Base-by-base conservation (phyloP, 2,113 vertebrate genomes). In the Nothobranchius furzeri region DNA sequence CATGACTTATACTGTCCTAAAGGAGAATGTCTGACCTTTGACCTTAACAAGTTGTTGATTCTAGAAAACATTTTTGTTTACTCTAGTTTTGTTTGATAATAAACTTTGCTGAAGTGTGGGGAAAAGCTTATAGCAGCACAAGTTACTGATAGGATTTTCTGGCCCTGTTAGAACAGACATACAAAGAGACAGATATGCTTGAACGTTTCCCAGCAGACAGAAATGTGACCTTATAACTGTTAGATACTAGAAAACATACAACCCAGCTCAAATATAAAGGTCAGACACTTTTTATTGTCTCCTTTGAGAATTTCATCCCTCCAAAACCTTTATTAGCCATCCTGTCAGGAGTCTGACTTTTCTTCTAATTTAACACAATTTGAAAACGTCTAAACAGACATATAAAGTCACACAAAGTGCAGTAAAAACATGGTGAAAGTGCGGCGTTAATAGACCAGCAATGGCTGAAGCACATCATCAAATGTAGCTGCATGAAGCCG, bases 321-420 rank as follows among this genome's bases (percentile, higher is more conserved):
- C 49, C 4, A 15, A 76, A 64, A 67, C 54, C 2, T 61, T 81
- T 37, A 70, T 73, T 47, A 40, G 0, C 25, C 52, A n/a, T 14
- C 45, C 70, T 49, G 59, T 61, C 69, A 71, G 64, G 66, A 25
- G 24, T 60, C 57, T 77, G 70, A 70, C 68, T 70, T 87, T 79
- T 82, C 62, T 60, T 57, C 53, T 2, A 49, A 49, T 49, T 71
- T 37, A 70, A 45, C 54, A 55, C 4, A 1, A n/a, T 45, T 42
- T 25, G 0, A 65, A 30, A 30, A 30, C 68, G 43, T 56, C 35
- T 10, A 8, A 59, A 48, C 47, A 14, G 45, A 62, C 51, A 46
- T 9, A n/a, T 68, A 61, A 81, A 65, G 76, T 78, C 74, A 71
- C 3, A 1, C 30, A 25, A 40, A 65, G 50, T 25, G 59, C 56